These are phyloP conservation scores for Hirudo medicinalis DNA, from an alignment of 1,140 invertebrate genomes.

Conservation along the genomic window DNA sequence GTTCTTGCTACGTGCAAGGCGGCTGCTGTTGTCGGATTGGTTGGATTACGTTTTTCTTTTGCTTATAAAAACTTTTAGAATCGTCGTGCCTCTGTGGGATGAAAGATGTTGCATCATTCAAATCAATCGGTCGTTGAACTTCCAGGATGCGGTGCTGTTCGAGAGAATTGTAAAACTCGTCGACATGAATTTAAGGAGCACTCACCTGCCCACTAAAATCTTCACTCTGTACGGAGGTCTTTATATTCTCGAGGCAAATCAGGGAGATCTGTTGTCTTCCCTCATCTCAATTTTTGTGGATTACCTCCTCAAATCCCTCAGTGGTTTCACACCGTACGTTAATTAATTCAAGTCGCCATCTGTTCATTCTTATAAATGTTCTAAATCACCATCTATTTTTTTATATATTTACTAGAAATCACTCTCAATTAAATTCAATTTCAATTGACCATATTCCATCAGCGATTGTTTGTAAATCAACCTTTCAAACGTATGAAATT, in stretches of 20 bases:
- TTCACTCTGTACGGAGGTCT: constrained; percentile 59
- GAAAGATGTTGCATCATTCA: not conserved
- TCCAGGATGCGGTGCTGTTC: constrained; percentile 31
- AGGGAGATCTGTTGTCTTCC: constrained; percentile 41
- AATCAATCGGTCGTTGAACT: not conserved
- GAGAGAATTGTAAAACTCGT: constrained; percentile 53
- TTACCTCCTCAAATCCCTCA: constrained; percentile 54
- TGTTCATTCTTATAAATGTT: constrained; percentile 21
- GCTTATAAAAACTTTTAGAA: not conserved
- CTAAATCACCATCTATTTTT: too few species aligned
- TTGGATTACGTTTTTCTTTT: constrained; percentile 33
- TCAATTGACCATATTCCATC: too few species aligned
- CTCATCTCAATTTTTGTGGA: constrained; percentile 53
- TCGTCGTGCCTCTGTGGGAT: not conserved
- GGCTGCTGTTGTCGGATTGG: constrained; percentile 50
- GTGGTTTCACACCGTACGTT: constrained; percentile 39
- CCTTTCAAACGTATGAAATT: too few species aligned
- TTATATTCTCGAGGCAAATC: constrained; percentile 55
- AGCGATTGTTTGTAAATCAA: too few species aligned
- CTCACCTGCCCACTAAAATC: constrained; percentile 53
- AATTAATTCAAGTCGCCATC: too few species aligned
- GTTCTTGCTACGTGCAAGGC: constrained; percentile 57
- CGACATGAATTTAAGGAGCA: constrained; percentile 52
- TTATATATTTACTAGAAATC: too few species aligned
- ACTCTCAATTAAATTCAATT: too few species aligned